Conservation (phyloP, 2,888 invertebrate species). For the Gortyna flavago region DNA sequence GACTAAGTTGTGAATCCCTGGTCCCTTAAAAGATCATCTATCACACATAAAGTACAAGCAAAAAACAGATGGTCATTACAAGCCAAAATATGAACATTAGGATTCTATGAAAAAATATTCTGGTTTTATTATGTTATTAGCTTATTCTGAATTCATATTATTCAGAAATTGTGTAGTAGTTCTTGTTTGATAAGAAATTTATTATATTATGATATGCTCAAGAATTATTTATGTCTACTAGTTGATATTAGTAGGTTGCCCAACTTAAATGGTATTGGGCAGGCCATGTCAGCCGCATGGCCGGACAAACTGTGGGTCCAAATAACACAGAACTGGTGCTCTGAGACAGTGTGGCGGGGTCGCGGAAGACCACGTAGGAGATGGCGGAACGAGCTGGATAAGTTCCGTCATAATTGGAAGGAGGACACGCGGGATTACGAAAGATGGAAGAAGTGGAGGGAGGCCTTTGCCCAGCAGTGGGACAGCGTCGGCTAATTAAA, state of each 20-base stretch:
- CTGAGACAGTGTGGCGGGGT: neutral
- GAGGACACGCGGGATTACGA: neutral
- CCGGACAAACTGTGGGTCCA: no score
- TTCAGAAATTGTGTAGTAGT: neutral
- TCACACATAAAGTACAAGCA: conserved; percentile 38
- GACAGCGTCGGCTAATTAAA: no score
- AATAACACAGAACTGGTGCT: no score
- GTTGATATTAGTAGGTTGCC: no score
- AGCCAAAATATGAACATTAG: conserved; percentile 10
- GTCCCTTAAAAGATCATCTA: conserved; percentile 43
- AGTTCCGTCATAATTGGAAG: neutral
- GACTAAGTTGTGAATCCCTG: conserved; percentile 16
- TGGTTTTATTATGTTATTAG: neutral
- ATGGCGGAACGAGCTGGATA: neutral
- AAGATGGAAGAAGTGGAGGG: neutral
- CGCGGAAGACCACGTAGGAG: neutral
- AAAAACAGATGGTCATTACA: conserved; percentile 49
- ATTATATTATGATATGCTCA: neutral
- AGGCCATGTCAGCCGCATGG: no score
- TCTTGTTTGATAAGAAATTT: neutral
- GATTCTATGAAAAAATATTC: conserved; percentile 13
- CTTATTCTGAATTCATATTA: conserved; percentile 6
- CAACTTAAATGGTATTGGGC: no score
- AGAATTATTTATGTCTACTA: neutral
- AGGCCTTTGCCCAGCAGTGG: no score